phyloP scores from a whole-genome alignment of 2,797 vertebrate species.

The Cirrhinus mrigala region DNA sequence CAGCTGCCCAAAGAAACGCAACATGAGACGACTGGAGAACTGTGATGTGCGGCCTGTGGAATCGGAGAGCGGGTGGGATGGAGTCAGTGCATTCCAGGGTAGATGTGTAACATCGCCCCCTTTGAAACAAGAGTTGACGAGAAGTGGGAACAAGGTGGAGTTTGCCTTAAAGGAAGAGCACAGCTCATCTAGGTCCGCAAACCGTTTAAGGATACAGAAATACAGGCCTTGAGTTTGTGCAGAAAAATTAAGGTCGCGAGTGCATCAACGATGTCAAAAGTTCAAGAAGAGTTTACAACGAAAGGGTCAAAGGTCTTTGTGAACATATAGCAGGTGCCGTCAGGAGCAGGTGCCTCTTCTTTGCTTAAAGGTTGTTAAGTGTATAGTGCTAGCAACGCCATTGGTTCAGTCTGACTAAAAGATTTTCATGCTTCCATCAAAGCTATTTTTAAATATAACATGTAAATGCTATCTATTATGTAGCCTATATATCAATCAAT shows the following conservation, averaged over 20 bases:
- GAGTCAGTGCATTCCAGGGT: constrained; percentile 39
- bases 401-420: not conserved
- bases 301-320: not conserved
- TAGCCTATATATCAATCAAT: too few relatives aligned
- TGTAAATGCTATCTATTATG: not conserved
- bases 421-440: not conserved
- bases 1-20: constrained; percentile 56
- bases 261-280: not conserved
- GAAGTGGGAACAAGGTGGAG: constrained; percentile 23
- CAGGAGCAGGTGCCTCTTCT: not conserved
- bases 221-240: not conserved
- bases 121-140: constrained; percentile 56
- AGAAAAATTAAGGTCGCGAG: not conserved
- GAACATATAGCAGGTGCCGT: not conserved
- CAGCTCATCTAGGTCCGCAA: constrained; percentile 18
- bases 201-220: not conserved
- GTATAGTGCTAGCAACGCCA: not conserved
- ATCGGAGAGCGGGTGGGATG: not conserved
- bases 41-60: constrained; percentile 38
- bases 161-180: constrained; percentile 14
- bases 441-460: not conserved
- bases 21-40: constrained; percentile 58
- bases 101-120: constrained; percentile 11
- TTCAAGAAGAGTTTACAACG: constrained; percentile 5
- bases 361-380: not conserved